Evolutionary conservation across 2,113 vertebrate species (phyloP), one percentile per base, ranked within the genome.

Genomic region (Fukomys damarensis): DNA sequence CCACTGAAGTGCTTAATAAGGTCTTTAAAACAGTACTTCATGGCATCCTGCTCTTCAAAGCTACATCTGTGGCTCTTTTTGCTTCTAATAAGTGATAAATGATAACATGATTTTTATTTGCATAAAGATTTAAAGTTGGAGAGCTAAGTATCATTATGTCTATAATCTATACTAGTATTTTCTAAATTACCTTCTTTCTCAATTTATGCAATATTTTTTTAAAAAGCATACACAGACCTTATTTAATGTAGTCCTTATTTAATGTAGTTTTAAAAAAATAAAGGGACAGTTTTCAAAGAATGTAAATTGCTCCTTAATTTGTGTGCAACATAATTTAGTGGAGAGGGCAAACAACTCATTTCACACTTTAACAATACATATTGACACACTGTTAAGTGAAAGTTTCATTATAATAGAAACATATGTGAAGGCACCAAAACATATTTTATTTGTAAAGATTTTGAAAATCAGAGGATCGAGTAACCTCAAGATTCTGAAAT

Each of bases 1-100:
- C 59, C 72, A 91, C 84, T 96, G 82, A 91, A 90, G 56, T 89
- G 49, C 94, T 96, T 96, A 96, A 94, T 93, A 93, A 96, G 68
- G 72, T 89, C 91, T 88, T 96, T 91, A 87, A 94, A 93, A 92
- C 46, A 61, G 92, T 89, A 96, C 86, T 97, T 93, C 38, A 93
- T 81, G 5, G 22, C 83, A 95, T 97, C 68, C 83, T 96, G 58
- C 84, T 96, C 68, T 72, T 95, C 88, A 96, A 90, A 97, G 89
- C 13, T 93, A 84, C 79, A 96, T 92, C 86, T 90, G 70, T 84
- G 79, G 43, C 38, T 96, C 89, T 92, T 89, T 97, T 93, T 52
- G 59, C 81, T 94, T 58, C 76, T 92, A 95, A 86, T 86, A 95
- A 93, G 28, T 91, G 43, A 92, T 84, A 95, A 91, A 86, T 54